Evolutionary conservation across 2,113 vertebrate genomes (phyloP).

Genomic region (Psittacula cyanocephala): DNA sequence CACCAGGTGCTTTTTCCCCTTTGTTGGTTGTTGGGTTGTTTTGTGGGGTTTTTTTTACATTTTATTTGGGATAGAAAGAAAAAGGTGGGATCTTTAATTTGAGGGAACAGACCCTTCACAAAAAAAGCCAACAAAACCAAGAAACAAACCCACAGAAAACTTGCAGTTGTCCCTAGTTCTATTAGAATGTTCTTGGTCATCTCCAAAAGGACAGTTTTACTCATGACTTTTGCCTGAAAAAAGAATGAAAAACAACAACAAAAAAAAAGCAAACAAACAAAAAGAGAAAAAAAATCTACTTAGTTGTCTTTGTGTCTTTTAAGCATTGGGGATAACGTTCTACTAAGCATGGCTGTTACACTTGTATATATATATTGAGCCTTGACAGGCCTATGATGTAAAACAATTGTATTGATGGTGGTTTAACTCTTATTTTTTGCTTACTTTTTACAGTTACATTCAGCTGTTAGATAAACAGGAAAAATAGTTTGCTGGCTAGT

Average conservation of each 20-base stretch:
- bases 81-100: constrained; percentile 59
- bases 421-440: constrained; percentile 82
- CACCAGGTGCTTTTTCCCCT: constrained; percentile 77
- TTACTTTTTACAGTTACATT: constrained; percentile 88
- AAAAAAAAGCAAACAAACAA: constrained; percentile 61
- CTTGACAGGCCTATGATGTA: constrained; percentile 93
- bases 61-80: neutral
- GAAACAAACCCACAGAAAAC: neutral
- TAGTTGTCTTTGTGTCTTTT: constrained; percentile 95
- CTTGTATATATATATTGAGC: constrained; percentile 95
- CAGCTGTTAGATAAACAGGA: constrained; percentile 88
- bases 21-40: constrained; percentile 40
- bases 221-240: constrained; percentile 89
- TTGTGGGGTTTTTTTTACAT: neutral
- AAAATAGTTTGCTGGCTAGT: constrained; percentile 92
- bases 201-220: constrained; percentile 88
- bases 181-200: constrained; percentile 75
- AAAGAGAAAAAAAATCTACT: constrained; percentile 70
- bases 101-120: constrained; percentile 39
- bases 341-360: constrained; percentile 95
- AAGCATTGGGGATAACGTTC: constrained; percentile 91
- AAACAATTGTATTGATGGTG: constrained; percentile 96
- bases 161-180: constrained; percentile 69
- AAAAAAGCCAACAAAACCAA: neutral
- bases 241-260: neutral